Evolutionary conservation across 2,888 invertebrate genomes (phyloP), one percentile per base, ranked within the genome.

Genomic region (Aporophyla nigra): DNA sequence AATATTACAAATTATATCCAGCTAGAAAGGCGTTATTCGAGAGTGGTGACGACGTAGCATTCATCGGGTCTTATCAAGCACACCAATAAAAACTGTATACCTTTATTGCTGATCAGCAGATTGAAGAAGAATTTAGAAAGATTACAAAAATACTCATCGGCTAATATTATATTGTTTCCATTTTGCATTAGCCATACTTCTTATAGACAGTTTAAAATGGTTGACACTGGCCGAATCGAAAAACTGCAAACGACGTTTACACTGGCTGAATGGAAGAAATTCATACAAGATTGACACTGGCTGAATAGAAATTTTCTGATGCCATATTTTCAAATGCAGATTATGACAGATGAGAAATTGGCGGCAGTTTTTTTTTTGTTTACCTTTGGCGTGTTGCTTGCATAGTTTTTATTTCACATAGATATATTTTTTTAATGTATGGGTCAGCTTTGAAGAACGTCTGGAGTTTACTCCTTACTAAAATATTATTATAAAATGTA

Each of bases 21-120:
- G 14, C 56, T 21, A 58, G 33, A 12, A 80, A 51, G 19, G 56
- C 43, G 49, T 80, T 73, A 61, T 78, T 82, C 46, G 75, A 74
- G 43, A 61, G 59, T 24, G 58, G 43, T 24, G 40, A 66, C 43
- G 58, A 27, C 12, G 21, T 19, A 65, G 40, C 40, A 59, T 62
- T 68, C 66, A 77, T 74, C 59, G 33, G 16, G 5, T 65, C 27
- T 19, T 74, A 85, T 83, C 83, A 85, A 85, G 82, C 82, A 85
- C 9, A 43, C 16, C 24, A 46, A 63, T 10, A 3, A 46, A 6
- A 21, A 27, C 12, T 49, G 12, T 24, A 10, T 19, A 46, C 19
- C 12, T 65, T 46, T 19, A 65, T 0, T 19, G 19, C n/a, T 24
- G 24, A 24, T 24, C 10, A 24, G 43, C 43, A 16, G 16, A 43